Evolutionary conservation across 2,113 vertebrate species (phyloP).

Genomic region (Ptychochromis oligacanthus): DNA sequence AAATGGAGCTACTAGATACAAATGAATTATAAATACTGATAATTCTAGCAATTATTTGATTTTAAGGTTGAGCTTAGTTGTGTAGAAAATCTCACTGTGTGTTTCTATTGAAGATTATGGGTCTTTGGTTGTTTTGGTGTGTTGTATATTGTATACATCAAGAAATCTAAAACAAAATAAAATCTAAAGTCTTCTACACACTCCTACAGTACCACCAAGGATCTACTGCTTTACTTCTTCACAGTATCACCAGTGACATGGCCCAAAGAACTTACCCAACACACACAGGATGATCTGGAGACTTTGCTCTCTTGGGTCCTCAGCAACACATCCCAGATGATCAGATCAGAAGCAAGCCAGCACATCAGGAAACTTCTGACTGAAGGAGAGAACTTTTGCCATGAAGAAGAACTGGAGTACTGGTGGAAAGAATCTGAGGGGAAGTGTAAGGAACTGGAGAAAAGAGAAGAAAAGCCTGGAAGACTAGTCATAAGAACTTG

Average conservation of each 20-base stretch:
- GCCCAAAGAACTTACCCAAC: background rate
- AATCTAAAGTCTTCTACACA: background rate
- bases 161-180: too few relatives aligned
- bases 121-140: too few relatives aligned
- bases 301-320: background rate
- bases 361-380: background rate
- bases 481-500: too few relatives aligned
- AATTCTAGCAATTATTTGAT: too few relatives aligned
- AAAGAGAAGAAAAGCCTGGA: too few relatives aligned
- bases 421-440: background rate
- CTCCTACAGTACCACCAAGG: background rate
- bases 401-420: background rate
- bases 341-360: background rate
- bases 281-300: background rate
- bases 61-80: background rate
- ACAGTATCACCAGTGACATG: background rate
- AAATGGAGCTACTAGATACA: too few relatives aligned
- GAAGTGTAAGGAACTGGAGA: background rate
- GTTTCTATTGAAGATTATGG: too few relatives aligned
- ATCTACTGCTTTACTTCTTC: too few relatives aligned
- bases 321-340: background rate
- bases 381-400: background rate
- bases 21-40: too few relatives aligned
- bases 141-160: too few relatives aligned
- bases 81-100: rapidly evolving